phyloP scores from a whole-genome alignment of 1,140 invertebrate genomes.

The Periplaneta americana region DNA sequence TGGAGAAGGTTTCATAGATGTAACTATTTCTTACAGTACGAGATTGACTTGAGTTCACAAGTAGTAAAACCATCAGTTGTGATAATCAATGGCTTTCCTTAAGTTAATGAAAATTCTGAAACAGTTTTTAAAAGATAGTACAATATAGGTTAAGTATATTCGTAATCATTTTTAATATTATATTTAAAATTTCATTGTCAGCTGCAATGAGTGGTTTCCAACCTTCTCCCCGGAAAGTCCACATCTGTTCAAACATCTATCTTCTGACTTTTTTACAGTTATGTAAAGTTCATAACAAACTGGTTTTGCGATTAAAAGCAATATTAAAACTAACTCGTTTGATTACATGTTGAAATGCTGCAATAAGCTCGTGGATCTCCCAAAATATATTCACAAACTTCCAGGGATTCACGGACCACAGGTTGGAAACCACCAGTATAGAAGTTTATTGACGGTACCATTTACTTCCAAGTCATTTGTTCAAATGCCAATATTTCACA shows the following conservation, averaged over 20 bases:
- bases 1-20: background rate
- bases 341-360: too few relatives aligned
- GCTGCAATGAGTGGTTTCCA: too few relatives aligned
- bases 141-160: background rate
- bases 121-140: background rate
- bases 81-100: background rate
- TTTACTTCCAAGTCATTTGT: background rate
- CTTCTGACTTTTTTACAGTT: too few relatives aligned
- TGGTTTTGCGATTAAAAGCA: too few relatives aligned
- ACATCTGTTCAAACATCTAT: too few relatives aligned
- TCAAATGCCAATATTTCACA: background rate
- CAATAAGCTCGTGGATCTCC: too few relatives aligned
- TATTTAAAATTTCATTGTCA: background rate
- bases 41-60: background rate
- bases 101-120: background rate
- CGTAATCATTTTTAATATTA: background rate
- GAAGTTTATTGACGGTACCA: background rate
- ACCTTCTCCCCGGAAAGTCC: too few relatives aligned
- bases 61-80: background rate
- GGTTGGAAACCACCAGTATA: too few relatives aligned
- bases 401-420: too few relatives aligned
- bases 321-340: too few relatives aligned
- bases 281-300: too few relatives aligned
- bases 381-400: too few relatives aligned
- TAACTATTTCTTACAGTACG: background rate